Conservation (phyloP, 2,113 vertebrate species). For the Coracopsis vasa region DNA sequence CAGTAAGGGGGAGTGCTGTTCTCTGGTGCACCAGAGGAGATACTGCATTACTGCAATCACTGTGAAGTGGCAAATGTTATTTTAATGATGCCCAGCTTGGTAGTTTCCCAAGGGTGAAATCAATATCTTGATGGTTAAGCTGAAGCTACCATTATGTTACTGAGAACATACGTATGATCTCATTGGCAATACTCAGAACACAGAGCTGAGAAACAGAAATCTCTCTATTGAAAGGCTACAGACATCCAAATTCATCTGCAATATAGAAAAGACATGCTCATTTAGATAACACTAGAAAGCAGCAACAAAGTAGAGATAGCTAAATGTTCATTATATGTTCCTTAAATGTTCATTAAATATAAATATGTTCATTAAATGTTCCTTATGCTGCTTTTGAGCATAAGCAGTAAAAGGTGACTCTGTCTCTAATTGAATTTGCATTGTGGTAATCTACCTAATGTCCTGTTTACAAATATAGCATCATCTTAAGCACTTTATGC, state of each 20-base stretch:
- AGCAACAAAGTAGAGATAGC: neutral
- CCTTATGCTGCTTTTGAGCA: slow-evolving; percentile 17
- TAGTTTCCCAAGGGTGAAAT: slow-evolving; percentile 22
- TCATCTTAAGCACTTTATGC: neutral
- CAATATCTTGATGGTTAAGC: slow-evolving; percentile 10
- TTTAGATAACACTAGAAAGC: slow-evolving; percentile 41
- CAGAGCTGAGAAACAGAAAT: neutral
- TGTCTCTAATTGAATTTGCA: slow-evolving; percentile 30
- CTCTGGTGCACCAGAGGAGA: neutral
- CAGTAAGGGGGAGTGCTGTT: neutral
- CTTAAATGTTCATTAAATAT: no score
- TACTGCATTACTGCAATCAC: neutral
- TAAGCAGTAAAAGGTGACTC: slow-evolving; percentile 17
- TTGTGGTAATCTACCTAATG: slow-evolving; percentile 42
- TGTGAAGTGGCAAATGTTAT: neutral
- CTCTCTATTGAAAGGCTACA: slow-evolving; percentile 4
- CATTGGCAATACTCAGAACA: slow-evolving; percentile 14
- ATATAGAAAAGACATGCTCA: neutral
- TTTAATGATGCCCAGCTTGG: neutral
- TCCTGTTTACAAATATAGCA: slow-evolving; percentile 29
- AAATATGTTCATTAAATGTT: neutral
- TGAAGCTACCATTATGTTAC: neutral
- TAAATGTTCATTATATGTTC: neutral
- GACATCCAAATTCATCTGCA: neutral
- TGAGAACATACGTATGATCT: neutral